Base-by-base conservation (phyloP, 2,888 invertebrate genomes). In the Polyploca ridens region DNA sequence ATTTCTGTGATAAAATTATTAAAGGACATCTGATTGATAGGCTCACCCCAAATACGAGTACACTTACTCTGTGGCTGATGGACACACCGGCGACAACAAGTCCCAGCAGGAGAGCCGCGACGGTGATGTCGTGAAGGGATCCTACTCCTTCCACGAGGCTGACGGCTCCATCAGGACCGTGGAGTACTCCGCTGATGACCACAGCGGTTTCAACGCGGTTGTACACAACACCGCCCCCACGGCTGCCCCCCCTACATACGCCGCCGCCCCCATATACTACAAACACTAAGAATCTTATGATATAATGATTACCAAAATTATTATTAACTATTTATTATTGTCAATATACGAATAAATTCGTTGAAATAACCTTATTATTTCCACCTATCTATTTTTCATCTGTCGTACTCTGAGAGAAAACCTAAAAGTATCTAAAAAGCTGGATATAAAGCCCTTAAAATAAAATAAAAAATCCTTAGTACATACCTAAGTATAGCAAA, bases 71-170 rank as follows among this genome's bases (percentile, higher is more conserved):
- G 92, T 90, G 0, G 86, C 91, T 68, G 94, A 94, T 66, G 81
- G 27, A 27, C 27, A 27, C 27, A 27, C 27, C 27, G 27, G 27
- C 27, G 27, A 27, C 27, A 27, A 27, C 27, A 27, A 27, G 27
- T 27, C 27, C 27, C 27, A 27, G 27, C 27, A 27, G 2, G 27
- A 27, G 27, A 83, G 86, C 72, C 86, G 89, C 65, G 90, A 93
- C 81, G 95, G 95, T 19, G 92, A 95, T 72, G 91, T 89, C 33
- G 95, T 95, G 66, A 90, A 92, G 79, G 95, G 95, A 63, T 92
- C 95, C 69, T 95, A 95, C 83, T 92, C 90, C 33, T 83, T 94
- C 66, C 90, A 91, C 70, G 94, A 94, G 72, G 90, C 94, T 49
- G 93, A 91, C 68, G 94, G 94, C 70, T 93, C 94, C 76, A 73